phyloP scores from a whole-genome alignment of 2,888 invertebrate genomes.

The Willowsia nigromaculata region DNA sequence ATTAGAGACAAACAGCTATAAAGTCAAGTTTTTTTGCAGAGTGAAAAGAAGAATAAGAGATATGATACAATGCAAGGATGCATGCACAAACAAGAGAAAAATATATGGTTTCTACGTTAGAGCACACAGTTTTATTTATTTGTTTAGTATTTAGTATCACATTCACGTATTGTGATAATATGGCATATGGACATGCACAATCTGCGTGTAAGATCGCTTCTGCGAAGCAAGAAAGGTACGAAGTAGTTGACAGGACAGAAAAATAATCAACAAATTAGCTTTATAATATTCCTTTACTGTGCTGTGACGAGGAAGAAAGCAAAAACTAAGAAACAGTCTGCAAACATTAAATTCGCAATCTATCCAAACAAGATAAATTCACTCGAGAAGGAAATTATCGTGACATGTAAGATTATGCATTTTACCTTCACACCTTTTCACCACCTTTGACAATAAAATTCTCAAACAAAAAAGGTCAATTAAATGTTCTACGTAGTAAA shows the following conservation, averaged over 20 bases:
- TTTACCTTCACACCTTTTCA: background rate
- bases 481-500: background rate
- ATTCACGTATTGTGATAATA: constrained; percentile 1
- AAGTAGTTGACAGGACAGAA: background rate
- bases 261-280: background rate
- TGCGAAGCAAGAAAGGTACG: background rate
- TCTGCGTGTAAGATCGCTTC: background rate
- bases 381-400: background rate
- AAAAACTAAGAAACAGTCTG: background rate
- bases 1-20: constrained; percentile 53
- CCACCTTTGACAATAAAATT: background rate
- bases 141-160: constrained; percentile 4
- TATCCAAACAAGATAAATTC: constrained; percentile 16
- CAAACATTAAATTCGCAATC: background rate
- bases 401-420: constrained; percentile 6
- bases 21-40: constrained; percentile 11
- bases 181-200: constrained; percentile 4
- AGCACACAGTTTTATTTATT: background rate
- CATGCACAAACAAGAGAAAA: background rate
- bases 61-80: background rate
- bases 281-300: background rate
- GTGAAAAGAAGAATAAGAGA: background rate
- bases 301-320: background rate
- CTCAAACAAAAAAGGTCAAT: background rate
- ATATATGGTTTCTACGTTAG: background rate